A percentile compares a stretch with the other conserved stretches of the same genome.
These are phyloP conservation scores for Dichetophora obliterata DNA, from an alignment of 2,888 invertebrate species.

Conservation along the genomic window DNA sequence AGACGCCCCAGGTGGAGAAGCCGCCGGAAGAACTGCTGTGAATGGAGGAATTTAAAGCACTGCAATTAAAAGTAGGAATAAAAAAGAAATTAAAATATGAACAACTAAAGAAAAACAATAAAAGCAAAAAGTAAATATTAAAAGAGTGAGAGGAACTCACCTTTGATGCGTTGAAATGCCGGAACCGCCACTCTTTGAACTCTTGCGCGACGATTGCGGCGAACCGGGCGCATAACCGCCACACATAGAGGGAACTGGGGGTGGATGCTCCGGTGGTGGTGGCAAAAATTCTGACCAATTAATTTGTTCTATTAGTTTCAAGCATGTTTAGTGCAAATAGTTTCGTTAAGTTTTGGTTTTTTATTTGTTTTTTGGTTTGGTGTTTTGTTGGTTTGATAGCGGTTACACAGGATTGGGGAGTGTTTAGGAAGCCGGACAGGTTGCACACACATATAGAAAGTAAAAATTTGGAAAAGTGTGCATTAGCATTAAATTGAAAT, in stretches of 20 bases:
- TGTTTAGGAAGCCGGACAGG: conserved; percentile 3
- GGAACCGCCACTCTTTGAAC: conserved; percentile 69
- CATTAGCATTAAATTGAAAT: conserved; percentile 7
- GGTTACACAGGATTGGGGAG: background rate
- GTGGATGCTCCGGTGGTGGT: conserved; percentile 75
- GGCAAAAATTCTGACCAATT: conserved; percentile 75
- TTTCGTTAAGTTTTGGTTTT: conserved; percentile 17
- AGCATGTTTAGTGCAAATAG: conserved; percentile 29
- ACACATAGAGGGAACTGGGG: conserved; percentile 70
- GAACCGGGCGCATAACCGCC: conserved; percentile 66
- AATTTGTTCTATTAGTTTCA: conserved; percentile 66
- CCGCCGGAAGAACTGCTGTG: conserved; percentile 70
- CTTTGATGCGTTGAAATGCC: conserved; percentile 69
- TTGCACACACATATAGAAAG: conserved; percentile 27
- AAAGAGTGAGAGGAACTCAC: conserved; percentile 52
- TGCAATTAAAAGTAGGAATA: conserved; percentile 44
- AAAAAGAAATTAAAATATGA: conserved; percentile 16
- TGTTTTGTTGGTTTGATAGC: conserved; percentile 2
- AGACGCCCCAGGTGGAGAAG: conserved; percentile 69
- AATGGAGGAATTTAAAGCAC: conserved; percentile 68
- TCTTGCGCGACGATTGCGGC: conserved; percentile 68
- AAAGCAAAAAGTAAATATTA: conserved; percentile 10
- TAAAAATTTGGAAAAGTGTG: conserved; percentile 27
- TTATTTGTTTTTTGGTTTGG: conserved; percentile 22
- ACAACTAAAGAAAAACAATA: conserved; percentile 35